Base-by-base conservation (phyloP, 2,888 invertebrate genomes). In the Hydraecia micacea region DNA sequence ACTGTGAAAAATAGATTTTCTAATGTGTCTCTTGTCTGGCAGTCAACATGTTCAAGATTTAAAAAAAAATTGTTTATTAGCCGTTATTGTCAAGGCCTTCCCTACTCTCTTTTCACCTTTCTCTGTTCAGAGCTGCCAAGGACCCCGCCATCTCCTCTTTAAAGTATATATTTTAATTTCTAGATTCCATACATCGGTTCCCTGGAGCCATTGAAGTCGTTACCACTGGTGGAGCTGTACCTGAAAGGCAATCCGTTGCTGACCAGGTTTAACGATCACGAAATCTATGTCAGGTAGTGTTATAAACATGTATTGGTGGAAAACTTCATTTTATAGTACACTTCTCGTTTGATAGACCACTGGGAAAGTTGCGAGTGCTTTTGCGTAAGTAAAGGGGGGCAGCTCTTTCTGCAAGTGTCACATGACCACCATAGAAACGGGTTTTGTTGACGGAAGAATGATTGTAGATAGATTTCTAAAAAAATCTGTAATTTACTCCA, bases 221-320 rank as follows among this genome's bases (percentile, higher is more conserved):
- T 99, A 74, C 97, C 97, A 0, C 95, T 99, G 62, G 97, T 98
- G 25, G 99, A 99, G 92, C 93, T 99, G 75, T 97, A 97, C 74
- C 95, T 99, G 86, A 97, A 98, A 93, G 98, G 98, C 88, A 99
- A 99, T 95, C 98, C 98, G 0, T 92, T 99, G 76, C 98, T 98
- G 95, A 97, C 98, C 92, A 98, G 98, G 95, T 98, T 98, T 96
- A 97, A 97, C 93, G 98, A 98, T 90, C 97, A 98, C 93, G 97
- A 97, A 79, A 95, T 97, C 55, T 99, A 99, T 92, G 97, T 99
- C 97, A 99, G 99, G 98, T 99, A 98, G 98, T 94, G 95, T 88
- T 87, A 86, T 80, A 87, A 77, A 80, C 73, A 75, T 36, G 78
- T 77, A 80, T 77, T 81, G 87, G 82, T 87, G 88, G 86, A 85